Base-by-base conservation (phyloP, 1,140 invertebrate species). In the Papilio helenus region DNA sequence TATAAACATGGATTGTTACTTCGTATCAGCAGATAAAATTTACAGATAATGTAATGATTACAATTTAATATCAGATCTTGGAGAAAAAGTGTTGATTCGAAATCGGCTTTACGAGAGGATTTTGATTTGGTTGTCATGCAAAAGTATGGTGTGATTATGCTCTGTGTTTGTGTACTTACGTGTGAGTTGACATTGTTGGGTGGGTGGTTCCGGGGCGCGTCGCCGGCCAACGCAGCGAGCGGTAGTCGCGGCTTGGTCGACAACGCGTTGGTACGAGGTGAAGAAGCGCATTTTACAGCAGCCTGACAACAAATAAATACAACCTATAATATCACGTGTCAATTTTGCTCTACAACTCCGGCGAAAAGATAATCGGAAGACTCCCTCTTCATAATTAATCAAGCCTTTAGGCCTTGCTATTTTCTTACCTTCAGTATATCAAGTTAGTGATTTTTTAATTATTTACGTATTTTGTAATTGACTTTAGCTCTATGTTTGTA, bases 231-330 rank as follows among this genome's bases (percentile, higher is more conserved):
- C 72, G 92, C 91, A 76, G 89, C 88, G 84, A 94, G 84, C 81
- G 91, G 92, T 84, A 93, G 82, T 39, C 93, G 88, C 79, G 93
- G 90, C 85, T 93, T 93, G 78, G 89, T 93, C 65, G 92, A 93
- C 89, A 93, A 85, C 86, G 90, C 92, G 82, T 91, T 93, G 80
- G 92, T 93, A 81, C 93, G 91, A 82, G 92, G 91, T 82, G 93
- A 94, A 80, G 93, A 90, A 89, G 89, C 93, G 88, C 89, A 92
- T 90, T 93, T 94, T 82, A 94, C 91, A 83, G 93, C 91, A 89
- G 92, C 91, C 93, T 94, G 91, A 49, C 20, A 80, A 86, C 49
- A 79, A 87, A 84, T 79, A 79, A 77, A 83, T 8, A 72, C 4
- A 46, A 79, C 34, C 72, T 39, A 42, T 72, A 73, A 46, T 26